Evolutionary conservation across 2,113 vertebrate species (phyloP), one percentile per base, ranked within the genome.

Genomic region (Xenopus borealis): DNA sequence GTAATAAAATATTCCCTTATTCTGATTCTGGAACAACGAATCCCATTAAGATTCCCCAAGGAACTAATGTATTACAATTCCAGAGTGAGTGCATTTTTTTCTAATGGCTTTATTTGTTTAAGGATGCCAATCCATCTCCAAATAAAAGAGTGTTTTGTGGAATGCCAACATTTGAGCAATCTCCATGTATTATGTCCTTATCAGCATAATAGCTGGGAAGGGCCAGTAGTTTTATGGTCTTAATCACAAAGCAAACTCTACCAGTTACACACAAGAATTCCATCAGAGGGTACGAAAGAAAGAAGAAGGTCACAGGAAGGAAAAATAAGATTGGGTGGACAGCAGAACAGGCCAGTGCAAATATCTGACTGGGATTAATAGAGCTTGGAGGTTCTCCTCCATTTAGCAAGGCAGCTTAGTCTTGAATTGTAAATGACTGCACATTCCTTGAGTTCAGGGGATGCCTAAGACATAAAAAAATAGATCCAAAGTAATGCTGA

Each of bases 221-320:
- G 30, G 40, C 17, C 44, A 46, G 44, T 6, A 18, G 23, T 18
- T 46, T 66, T 66, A 66, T 66, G 8, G 44, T 6, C 40, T 11
- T 66, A 66, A 66, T 66, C 64, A 46, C 64, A 66, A 66, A 66
- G 44, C 64, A 66, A 66, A 66, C 64, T 66, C 44, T 66, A 12
- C 64, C 44, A 52, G 17, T 23, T 63, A 69, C 52, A 27, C 72
- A 65, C 20, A n/a, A 45, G 44, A 59, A 76, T 76, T 76, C 66
- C 66, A 23, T 13, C 59, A 45, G 46, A 20, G 27, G 17, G 65
- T 68, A 62, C 33, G 8, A 40, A 75, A 40, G 72, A 61, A 58
- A 63, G 50, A 11, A 33, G 44, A 66, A 44, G 52, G 58, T 63
- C 58, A 76, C 27, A 69, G 57, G 73, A 62, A 55, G 27, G 73